These are phyloP conservation scores for Drosophila ochracea DNA, from an alignment of 2,888 invertebrate genomes.

Conservation along the genomic window DNA sequence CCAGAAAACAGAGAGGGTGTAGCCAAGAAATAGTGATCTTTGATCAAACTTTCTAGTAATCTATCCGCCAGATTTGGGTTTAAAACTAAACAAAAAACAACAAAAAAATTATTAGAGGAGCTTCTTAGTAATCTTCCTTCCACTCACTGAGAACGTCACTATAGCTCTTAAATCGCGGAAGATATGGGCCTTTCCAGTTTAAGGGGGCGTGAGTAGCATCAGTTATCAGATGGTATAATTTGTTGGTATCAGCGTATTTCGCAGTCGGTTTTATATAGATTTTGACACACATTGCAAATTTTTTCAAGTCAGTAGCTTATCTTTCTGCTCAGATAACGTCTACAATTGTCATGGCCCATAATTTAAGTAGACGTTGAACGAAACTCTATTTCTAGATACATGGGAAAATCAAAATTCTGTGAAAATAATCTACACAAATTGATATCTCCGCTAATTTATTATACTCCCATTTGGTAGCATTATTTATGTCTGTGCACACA, in stretches of 20 bases:
- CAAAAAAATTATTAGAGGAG: too few relatives aligned
- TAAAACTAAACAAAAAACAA: background rate
- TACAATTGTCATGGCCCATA: background rate
- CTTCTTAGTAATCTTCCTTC: background rate
- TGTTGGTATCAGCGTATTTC: background rate
- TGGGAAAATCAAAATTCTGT: background rate
- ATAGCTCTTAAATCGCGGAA: background rate
- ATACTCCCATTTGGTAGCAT: background rate
- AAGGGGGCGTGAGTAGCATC: background rate
- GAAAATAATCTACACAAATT: background rate
- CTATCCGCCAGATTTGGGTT: background rate
- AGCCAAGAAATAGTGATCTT: background rate
- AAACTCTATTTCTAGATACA: background rate
- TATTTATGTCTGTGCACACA: conserved; percentile 17
- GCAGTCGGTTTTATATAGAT: background rate
- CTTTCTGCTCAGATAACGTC: background rate
- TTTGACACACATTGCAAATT: background rate
- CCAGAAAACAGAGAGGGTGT: too few relatives aligned
- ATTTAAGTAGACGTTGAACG: background rate
- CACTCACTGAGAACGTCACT: background rate
- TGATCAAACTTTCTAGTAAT: too few relatives aligned
- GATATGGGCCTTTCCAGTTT: background rate
- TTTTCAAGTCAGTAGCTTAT: conserved; percentile 4
- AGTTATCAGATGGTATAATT: background rate
- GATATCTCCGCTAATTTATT: conserved; percentile 32